A percentile compares a stretch with the other conserved stretches of the same genome.
Evolutionary conservation across 1,140 invertebrate genomes (phyloP).

Genomic region (Mesaphorura yosii): DNA sequence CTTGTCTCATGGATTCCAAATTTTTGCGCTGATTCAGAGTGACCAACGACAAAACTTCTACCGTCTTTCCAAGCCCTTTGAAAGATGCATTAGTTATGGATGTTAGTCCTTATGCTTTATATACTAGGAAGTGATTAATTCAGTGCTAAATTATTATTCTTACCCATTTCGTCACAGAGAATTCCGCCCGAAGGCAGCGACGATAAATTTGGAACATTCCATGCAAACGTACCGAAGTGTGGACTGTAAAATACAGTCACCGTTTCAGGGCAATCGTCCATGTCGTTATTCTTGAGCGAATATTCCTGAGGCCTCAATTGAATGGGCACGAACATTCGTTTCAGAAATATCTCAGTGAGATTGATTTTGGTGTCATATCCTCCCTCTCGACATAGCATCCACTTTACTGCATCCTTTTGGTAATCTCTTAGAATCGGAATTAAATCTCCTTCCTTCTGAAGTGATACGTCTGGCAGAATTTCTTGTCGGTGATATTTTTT

Average conservation of each 20-base stretch:
- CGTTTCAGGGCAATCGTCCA: slow-evolving; percentile 37
- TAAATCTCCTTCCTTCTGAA: slow-evolving; percentile 43
- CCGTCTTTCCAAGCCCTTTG: slow-evolving; percentile 70
- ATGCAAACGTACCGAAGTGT: slow-evolving; percentile 38
- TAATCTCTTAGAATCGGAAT: slow-evolving; percentile 49
- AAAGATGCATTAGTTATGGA: slow-evolving; percentile 31
- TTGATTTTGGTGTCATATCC: slow-evolving; percentile 16
- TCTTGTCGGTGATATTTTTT: slow-evolving; percentile 37
- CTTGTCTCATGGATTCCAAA: no score
- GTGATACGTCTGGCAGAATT: slow-evolving; percentile 33
- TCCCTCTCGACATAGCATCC: slow-evolving; percentile 53
- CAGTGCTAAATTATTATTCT: no score
- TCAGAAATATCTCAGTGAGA: slow-evolving; percentile 16
- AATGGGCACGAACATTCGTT: slow-evolving; percentile 27
- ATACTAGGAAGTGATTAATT: no score
- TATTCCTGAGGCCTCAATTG: slow-evolving; percentile 31
- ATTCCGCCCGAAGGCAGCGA: slow-evolving; percentile 53
- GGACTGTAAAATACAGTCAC: slow-evolving; percentile 43
- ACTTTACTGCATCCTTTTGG: slow-evolving; percentile 51
- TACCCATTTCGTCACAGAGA: slow-evolving; percentile 70
- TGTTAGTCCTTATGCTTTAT: background rate
- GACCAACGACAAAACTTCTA: slow-evolving; percentile 60
- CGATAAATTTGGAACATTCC: slow-evolving; percentile 34
- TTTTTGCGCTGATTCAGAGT: slow-evolving; percentile 49
- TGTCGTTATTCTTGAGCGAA: no score